phyloP scores from a whole-genome alignment of 2,888 invertebrate genomes.

The Trichogramma evanescens region DNA sequence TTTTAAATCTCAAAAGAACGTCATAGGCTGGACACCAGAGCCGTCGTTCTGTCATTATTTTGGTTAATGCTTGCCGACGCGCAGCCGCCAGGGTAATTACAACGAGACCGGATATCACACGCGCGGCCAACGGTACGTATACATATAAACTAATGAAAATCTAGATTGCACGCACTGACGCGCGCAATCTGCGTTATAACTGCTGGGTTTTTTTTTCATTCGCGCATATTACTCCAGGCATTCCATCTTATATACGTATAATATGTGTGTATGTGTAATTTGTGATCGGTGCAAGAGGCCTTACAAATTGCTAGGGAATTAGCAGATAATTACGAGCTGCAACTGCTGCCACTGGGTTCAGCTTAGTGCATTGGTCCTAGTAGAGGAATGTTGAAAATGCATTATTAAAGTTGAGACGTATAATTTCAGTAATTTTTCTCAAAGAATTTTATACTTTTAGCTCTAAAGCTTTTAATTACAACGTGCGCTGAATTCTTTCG shows the following conservation, averaged over 20 bases:
- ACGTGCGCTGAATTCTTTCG: too few relatives aligned
- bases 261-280: not conserved
- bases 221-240: too few relatives aligned
- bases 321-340: slow-evolving; percentile 19
- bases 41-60: too few relatives aligned
- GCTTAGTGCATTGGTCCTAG: not conserved
- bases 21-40: too few relatives aligned
- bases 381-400: too few relatives aligned
- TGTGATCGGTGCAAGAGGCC: slow-evolving; percentile 12
- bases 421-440: not conserved
- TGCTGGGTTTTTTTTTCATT: too few relatives aligned
- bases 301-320: slow-evolving; percentile 25
- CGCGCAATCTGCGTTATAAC: not conserved
- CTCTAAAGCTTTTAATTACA: too few relatives aligned
- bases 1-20: too few relatives aligned
- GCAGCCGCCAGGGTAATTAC: slow-evolving; percentile 19
- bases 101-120: slow-evolving; percentile 17
- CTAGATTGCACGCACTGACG: slow-evolving; percentile 25
- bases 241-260: too few relatives aligned
- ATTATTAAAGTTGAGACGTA: not conserved
- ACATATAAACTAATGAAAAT: slow-evolving; percentile 24
- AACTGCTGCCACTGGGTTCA: not conserved
- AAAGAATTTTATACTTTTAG: not conserved
- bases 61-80: not conserved
- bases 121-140: slow-evolving; percentile 9